phyloP scores from a whole-genome alignment of 2,113 vertebrate species.

The Prietella phreatophila region DNA sequence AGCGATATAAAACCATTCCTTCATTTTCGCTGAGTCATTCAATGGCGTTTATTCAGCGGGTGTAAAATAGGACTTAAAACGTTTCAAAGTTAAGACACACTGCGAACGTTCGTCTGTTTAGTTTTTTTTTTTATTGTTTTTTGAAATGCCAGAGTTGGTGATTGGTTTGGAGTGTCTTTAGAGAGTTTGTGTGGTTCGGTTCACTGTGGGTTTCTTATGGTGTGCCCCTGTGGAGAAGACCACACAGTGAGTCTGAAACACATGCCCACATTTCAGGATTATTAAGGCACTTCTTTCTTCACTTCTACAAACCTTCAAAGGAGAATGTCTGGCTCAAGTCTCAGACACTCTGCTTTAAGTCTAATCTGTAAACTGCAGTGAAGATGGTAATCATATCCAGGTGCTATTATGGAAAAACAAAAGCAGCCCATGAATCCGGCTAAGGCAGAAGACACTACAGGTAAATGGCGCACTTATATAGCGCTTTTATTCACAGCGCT shows the following conservation, averaged over 20 bases:
- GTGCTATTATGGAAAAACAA: not conserved
- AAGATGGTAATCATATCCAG: conserved; percentile 3
- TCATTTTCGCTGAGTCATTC: conserved; percentile 43
- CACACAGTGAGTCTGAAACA: conserved; percentile 43
- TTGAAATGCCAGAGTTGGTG: conserved; percentile 16
- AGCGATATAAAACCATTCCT: conserved; percentile 50
- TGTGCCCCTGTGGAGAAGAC: conserved; percentile 39
- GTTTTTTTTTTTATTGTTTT: not conserved
- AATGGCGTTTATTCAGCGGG: conserved; percentile 35
- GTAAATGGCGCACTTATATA: no score
- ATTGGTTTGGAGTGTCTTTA: conserved; percentile 20
- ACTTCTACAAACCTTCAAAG: conserved; percentile 25
- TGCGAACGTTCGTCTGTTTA: not conserved
- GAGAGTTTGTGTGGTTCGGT: conserved; percentile 34
- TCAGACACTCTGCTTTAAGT: not conserved
- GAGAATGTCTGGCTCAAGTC: not conserved
- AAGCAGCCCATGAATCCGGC: not conserved
- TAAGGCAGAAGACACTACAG: not conserved
- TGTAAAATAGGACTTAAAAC: conserved; percentile 41
- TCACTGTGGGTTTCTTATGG: conserved; percentile 26
- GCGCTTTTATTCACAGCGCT: no score
- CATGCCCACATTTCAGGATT: conserved; percentile 20
- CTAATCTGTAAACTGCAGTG: conserved; percentile 26
- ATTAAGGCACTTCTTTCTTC: conserved; percentile 22
- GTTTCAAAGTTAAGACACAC: conserved; percentile 10